Evolutionary conservation across 2,797 vertebrate genomes (phyloP).

Genomic region (Smutsia temminckii): DNA sequence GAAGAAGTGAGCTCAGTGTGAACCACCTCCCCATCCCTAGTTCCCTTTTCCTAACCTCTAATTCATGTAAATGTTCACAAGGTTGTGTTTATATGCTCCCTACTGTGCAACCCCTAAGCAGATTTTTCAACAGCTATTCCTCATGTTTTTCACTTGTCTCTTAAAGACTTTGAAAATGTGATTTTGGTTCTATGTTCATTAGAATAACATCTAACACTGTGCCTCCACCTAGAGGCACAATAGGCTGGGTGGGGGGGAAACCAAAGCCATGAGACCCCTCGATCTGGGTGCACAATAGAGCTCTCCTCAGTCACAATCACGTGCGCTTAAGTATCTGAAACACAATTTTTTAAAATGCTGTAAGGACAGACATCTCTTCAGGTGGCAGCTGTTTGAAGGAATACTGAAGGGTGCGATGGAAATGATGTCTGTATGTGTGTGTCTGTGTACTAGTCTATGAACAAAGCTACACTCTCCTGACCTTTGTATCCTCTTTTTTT

Average conservation of each 20-base stretch:
- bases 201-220: neutral
- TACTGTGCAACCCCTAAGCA: neutral
- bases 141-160: neutral
- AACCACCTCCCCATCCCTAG: neutral
- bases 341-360: neutral
- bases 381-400: neutral
- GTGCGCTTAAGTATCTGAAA: neutral
- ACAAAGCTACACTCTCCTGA: neutral
- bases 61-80: constrained; percentile 43
- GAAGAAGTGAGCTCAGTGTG: constrained; percentile 3
- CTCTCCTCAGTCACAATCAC: neutral
- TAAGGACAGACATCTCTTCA: neutral
- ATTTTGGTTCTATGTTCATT: neutral
- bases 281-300: neutral
- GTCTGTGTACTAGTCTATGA: neutral
- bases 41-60: constrained; percentile 34
- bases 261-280: neutral
- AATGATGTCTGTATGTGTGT: neutral
- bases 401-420: neutral
- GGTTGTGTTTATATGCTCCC: neutral
- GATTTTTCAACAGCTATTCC: constrained; percentile 21
- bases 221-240: neutral
- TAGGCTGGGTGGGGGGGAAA: neutral
- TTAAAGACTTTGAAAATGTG: neutral
- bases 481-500: neutral